A percentile compares a stretch with the other conserved stretches of the same genome.
Evolutionary conservation across 1,140 invertebrate genomes (phyloP).

Genomic region (Diachasmimorpha longicaudata): DNA sequence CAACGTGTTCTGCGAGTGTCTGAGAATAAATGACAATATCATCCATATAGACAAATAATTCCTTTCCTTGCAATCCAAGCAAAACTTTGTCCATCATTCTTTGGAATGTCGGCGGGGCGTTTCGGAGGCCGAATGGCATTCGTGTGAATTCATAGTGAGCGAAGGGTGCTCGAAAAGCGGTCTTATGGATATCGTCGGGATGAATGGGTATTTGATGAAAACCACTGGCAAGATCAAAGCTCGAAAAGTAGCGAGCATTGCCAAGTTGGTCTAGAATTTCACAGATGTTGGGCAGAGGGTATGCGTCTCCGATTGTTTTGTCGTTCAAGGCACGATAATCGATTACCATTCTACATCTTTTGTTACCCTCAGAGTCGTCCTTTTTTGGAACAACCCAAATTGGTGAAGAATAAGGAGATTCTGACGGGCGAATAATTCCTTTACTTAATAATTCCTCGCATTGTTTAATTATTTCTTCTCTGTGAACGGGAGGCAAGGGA

Average conservation of each 20-base stretch:
- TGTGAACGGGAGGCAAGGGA: constrained; percentile 4
- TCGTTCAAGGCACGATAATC: constrained; percentile 6
- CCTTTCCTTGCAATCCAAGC: constrained; percentile 21
- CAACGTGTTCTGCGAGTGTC: background rate
- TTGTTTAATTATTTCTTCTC: constrained; percentile 14
- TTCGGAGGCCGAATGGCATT: background rate
- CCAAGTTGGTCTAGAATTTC: constrained; percentile 17
- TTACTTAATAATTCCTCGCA: constrained; percentile 9
- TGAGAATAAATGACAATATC: background rate
- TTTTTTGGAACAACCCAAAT: constrained; percentile 12
- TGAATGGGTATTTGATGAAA: background rate
- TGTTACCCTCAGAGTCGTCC: background rate
- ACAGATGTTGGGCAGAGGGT: constrained; percentile 4
- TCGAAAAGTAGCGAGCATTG: background rate
- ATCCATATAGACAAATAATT: constrained; percentile 48
- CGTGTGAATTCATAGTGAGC: background rate
- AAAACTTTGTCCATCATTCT: background rate
- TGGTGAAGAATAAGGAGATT: background rate
- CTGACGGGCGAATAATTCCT: constrained; percentile 11
- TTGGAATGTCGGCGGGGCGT: background rate
- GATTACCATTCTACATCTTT: constrained; percentile 12
- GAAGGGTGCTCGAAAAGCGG: background rate
- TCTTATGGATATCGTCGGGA: background rate
- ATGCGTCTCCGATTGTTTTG: constrained; percentile 6
- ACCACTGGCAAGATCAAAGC: constrained; percentile 2